Evolutionary conservation across 2,888 invertebrate genomes (phyloP).

Genomic region (Gymnocheta viridis): DNA sequence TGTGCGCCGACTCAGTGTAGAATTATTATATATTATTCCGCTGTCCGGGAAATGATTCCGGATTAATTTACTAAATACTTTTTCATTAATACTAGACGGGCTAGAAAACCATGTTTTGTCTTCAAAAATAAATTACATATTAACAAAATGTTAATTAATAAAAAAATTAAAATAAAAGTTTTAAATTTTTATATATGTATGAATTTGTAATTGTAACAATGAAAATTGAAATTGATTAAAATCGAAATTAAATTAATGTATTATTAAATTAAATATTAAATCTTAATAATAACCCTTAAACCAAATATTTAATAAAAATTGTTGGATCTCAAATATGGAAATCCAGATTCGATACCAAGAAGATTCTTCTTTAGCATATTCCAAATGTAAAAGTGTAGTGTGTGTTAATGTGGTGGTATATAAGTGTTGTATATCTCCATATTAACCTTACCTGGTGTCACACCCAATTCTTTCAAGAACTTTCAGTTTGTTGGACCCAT

Average conservation of each 20-base stretch:
- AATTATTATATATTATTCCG: constrained; percentile 58
- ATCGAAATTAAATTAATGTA: no score
- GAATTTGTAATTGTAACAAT: not conserved
- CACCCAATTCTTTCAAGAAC: constrained; percentile 50
- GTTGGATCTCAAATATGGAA: no score
- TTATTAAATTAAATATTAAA: not conserved
- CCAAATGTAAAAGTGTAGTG: not conserved
- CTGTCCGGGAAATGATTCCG: constrained; percentile 33
- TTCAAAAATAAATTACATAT: constrained; percentile 1
- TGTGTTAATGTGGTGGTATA: no score
- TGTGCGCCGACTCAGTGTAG: not conserved
- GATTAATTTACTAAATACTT: constrained; percentile 16
- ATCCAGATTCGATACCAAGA: not conserved
- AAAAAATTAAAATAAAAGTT: no score
- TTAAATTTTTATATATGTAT: not conserved
- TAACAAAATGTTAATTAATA: not conserved
- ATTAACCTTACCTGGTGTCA: constrained; percentile 38
- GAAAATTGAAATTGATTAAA: no score
- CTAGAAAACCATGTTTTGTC: constrained; percentile 34
- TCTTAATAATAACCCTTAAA: not conserved
- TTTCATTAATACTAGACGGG: not conserved
- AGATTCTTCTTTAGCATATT: constrained; percentile 7
- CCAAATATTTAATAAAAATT: no score
- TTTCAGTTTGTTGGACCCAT: constrained; percentile 44
- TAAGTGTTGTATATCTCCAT: not conserved